Base-by-base conservation (phyloP, 2,797 vertebrate species). In the Chaenodraco wilsoni region DNA sequence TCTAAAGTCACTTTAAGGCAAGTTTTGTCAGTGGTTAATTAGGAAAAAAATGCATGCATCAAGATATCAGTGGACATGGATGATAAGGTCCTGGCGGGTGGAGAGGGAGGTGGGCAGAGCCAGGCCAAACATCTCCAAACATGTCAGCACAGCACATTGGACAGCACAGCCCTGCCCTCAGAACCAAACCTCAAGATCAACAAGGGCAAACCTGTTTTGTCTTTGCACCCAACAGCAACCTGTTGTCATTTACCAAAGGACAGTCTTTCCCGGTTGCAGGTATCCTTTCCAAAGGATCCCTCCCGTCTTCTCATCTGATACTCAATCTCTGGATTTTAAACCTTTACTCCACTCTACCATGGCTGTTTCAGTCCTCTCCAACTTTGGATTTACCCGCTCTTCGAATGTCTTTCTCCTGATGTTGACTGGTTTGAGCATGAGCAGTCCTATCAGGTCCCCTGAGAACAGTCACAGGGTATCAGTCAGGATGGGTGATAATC, bases 361-460 rank as follows among this genome's bases (percentile, higher is more conserved):
- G 93, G 83, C 79, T 31, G 46, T 74, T 64, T 76, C 81, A 33
- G 60, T 85, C 76, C 69, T 84, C 82, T 86, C 79, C 78, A 76
- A 58, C 59, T 64, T 83, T 12, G 78, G 81, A 3, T 80, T 79
- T 74, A 64, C 90, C 57, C 68, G 66, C 72, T 69, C 64, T 64
- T 63, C 90, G 85, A 87, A 75, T 45, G 62, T 91, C 45, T 79
- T 91, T 0, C 78, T 91, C 13, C 65, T 90, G 72, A 79, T 82
- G 66, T 75, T 83, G 84, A 72, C 79, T 31, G 78, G 52, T 56
- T 41, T 82, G 80, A 87, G 84, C 80, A 82, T 69, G 62, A 74
- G 91, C 78, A 95, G 93, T 72, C 95, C 96, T 81, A 94, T 97
- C 90, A 90, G 94, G 78, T 91, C 94, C 72, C 72, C 94, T 31